These are phyloP conservation scores for Nomada fucata DNA, from an alignment of 2,888 invertebrate genomes.

Conservation along the genomic window DNA sequence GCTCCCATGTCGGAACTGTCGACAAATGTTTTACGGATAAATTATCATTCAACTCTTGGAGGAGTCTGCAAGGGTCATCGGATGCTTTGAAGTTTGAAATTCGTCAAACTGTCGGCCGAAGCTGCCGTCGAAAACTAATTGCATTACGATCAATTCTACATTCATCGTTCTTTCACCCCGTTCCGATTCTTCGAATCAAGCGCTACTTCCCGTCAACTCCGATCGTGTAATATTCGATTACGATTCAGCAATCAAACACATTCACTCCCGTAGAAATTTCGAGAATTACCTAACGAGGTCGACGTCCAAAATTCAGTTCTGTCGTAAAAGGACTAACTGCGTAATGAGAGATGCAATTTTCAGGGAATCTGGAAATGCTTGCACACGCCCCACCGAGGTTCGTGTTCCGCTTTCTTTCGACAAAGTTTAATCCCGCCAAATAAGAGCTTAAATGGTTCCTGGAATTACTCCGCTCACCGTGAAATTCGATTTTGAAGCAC, in stretches of 20 bases:
- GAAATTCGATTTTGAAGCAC: not conserved
- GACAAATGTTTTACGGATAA: not conserved
- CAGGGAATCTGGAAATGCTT: not conserved
- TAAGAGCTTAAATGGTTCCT: not conserved
- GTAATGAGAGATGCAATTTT: constrained; percentile 26
- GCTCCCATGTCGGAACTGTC: not conserved
- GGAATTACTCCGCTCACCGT: constrained; percentile 12
- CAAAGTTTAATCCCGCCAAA: constrained; percentile 11
- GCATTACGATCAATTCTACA: not conserved
- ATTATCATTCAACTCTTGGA: not conserved
- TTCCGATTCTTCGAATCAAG: constrained; percentile 24
- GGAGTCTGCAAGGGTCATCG: too few relatives aligned
- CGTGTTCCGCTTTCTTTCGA: not conserved
- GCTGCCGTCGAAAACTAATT: not conserved
- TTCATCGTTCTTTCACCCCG: not conserved
- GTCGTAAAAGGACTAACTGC: constrained; percentile 38
- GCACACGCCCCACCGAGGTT: not conserved
- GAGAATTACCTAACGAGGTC: constrained; percentile 12
- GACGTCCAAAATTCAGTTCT: constrained; percentile 38
- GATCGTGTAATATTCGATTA: constrained; percentile 14
- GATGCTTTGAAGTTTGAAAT: not conserved
- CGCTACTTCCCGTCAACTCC: constrained; percentile 2
- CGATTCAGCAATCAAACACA: constrained; percentile 4
- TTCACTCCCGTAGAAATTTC: constrained; percentile 2
- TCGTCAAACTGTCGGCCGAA: not conserved